Conservation (phyloP, 2,797 vertebrate species). For the Calcarius lapponicus region DNA sequence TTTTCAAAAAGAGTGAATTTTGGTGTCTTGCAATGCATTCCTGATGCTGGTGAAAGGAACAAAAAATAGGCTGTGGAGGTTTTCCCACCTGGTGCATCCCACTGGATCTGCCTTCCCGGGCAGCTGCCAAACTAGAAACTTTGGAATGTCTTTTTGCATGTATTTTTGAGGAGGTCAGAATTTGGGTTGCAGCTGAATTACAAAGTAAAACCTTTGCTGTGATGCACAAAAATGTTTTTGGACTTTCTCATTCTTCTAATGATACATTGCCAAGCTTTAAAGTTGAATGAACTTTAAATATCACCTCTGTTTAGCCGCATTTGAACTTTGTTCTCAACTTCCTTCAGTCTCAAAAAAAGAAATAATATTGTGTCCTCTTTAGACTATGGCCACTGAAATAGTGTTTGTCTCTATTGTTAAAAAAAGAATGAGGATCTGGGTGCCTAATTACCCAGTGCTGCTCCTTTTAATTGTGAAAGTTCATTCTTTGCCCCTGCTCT, state of each 20-base stretch:
- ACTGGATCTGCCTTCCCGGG: not conserved
- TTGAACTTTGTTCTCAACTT: slow-evolving; percentile 1
- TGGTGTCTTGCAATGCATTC: not conserved
- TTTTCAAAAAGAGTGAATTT: not conserved
- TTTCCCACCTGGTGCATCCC: not conserved
- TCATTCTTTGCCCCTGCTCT: not conserved
- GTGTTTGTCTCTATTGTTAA: not conserved
- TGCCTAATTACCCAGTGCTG: not conserved
- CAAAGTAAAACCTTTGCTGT: not conserved
- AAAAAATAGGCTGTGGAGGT: not conserved
- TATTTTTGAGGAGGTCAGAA: not conserved
- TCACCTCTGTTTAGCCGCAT: not conserved
- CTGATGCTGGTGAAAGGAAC: not conserved
- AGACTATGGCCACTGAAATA: not conserved
- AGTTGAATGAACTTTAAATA: slow-evolving; percentile 14
- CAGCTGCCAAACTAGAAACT: not conserved
- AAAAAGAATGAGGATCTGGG: not conserved
- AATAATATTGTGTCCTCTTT: not conserved
- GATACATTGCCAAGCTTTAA: not conserved
- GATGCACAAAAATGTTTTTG: not conserved
- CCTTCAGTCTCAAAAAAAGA: not conserved
- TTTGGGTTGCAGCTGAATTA: not conserved
- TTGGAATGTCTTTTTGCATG: not conserved
- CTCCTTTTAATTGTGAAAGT: not conserved
- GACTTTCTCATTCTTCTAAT: not conserved